Evolutionary conservation across 2,113 vertebrate species (phyloP), one percentile per base, ranked within the genome.

Genomic region (Ciconia stormi): DNA sequence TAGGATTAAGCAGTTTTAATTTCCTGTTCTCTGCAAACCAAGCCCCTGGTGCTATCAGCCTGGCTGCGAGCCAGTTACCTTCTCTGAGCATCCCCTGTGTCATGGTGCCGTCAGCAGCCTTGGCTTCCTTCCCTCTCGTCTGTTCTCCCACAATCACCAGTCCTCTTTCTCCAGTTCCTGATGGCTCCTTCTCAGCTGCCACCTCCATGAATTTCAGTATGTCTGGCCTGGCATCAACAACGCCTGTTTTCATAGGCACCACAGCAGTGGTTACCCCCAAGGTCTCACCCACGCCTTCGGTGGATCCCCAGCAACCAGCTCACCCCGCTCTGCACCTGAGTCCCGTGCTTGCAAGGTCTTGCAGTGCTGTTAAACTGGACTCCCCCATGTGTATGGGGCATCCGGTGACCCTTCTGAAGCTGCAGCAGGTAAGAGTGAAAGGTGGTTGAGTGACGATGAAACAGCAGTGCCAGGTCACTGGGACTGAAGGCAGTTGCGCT

Each of bases 1-100:
- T 97, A 99, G 98, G 98, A 92, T 78, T 98, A 82, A 98, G 97
- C 96, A 97, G 96, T 62, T 97, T 99, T 55, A 99, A 98, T 95
- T 98, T 99, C 94, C 97, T 99, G 61, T 87, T 99, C 27, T 93
- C 99, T 22, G 93, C 99, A n/a, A 97, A 96, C 53, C 99, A 98
- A 84, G 32, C 94, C 16, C 67, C 98, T 9, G 92, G 97, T 53
- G 71, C 97, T 34, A 22, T 98, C 53, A 93, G 96, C 3, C 95
- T 99, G 5, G 42, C 98, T 63, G 59, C 98, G 0, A 96, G 97
- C 62, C 97, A 95, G 7, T 82, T 99, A 61, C 97, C 98, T 19
- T 93, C 99, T 26, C 87, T 99, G 88, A 97, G 98, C 0, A 72
- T 99, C 66, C 99, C 99, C 5, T 99, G 98, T 87, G 97, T 99